These are phyloP conservation scores for Magallana nippona DNA, from an alignment of 2,888 invertebrate species.

Conservation along the genomic window DNA sequence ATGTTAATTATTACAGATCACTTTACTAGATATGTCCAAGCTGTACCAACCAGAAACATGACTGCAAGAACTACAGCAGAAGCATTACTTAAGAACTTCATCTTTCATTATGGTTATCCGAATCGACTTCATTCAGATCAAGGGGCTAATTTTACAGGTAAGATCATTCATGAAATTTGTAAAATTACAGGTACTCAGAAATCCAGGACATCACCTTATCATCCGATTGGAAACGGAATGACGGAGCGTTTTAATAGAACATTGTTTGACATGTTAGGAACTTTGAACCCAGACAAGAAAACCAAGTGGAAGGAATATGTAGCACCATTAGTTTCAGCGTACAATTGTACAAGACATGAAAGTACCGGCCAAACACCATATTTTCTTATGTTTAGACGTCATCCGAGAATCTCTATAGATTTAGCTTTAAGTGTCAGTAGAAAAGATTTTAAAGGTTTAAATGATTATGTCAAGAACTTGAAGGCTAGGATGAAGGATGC, in stretches of 20 bases:
- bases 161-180: conserved; percentile 49
- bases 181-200: conserved; percentile 40
- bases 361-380: conserved; percentile 44
- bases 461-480: conserved; percentile 3
- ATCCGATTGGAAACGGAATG: conserved; percentile 51
- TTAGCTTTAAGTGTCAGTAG: conserved; percentile 37
- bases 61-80: conserved; percentile 42
- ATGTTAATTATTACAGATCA: conserved; percentile 30
- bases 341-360: conserved; percentile 51
- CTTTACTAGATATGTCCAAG: conserved; percentile 37
- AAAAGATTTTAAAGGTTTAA: not conserved
- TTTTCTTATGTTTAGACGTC: conserved; percentile 50
- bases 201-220: conserved; percentile 47
- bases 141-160: conserved; percentile 49
- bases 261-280: conserved; percentile 50
- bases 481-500: not conserved
- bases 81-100: conserved; percentile 39
- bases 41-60: conserved; percentile 23
- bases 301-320: conserved; percentile 47
- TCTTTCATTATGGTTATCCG: conserved; percentile 48
- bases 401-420: conserved; percentile 49
- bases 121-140: conserved; percentile 46
- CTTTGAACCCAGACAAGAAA: conserved; percentile 49
- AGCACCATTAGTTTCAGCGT: conserved; percentile 45
- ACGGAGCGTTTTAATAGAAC: conserved; percentile 50